Base-by-base conservation (phyloP, 1,140 invertebrate species). In the Kradibia gibbosae region DNA sequence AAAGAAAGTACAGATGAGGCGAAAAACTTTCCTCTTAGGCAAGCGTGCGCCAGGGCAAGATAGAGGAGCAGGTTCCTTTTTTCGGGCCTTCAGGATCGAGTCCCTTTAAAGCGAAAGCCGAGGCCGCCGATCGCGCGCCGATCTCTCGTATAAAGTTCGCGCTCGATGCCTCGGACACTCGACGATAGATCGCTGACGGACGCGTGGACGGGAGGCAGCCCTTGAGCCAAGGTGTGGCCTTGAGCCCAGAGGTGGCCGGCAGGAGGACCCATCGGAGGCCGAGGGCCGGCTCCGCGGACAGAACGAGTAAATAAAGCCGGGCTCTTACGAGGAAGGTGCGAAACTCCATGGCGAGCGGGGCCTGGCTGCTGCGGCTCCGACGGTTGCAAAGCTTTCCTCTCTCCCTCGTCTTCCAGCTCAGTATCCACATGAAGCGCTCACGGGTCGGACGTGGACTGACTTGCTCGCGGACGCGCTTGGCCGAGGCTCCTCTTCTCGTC, bases 361-460 rank as follows among this genome's bases (percentile, higher is more conserved):
- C 15, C 17, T 39, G 10, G 17, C 48, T 75, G 25, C 15, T 28
- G 65, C 28, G 36, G 48, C 65, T 71, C 50, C 34, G n/a, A 20
- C 71, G 55, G 36, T 76, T 55, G 72, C 57, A 22, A 65, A 1
- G 34, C 13, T 75, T 75, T 67, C 62, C 62, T 70, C 39, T 80
- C 34, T 55, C 25, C 7, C 72, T 81, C 11, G 34, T 28, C 60
- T 65, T 71, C 80, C 53, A 70, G 62, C 80, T 76, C n/a, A 71
- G 50, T 34, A 50, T 77, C 80, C 79, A 75, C 72, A 81, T 74
- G 42, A 50, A 65, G 25, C n/a, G 65, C 70, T 70, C 81, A 70
- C 87, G 88, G n/a, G 87, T 90, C 87, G 89, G 88, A 89, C 87
- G 89, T 87, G 89, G 89, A 90, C 89, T 91, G 89, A 90, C 84